Conservation (phyloP, 2,888 invertebrate species). For the Drosophila neutralis region DNA sequence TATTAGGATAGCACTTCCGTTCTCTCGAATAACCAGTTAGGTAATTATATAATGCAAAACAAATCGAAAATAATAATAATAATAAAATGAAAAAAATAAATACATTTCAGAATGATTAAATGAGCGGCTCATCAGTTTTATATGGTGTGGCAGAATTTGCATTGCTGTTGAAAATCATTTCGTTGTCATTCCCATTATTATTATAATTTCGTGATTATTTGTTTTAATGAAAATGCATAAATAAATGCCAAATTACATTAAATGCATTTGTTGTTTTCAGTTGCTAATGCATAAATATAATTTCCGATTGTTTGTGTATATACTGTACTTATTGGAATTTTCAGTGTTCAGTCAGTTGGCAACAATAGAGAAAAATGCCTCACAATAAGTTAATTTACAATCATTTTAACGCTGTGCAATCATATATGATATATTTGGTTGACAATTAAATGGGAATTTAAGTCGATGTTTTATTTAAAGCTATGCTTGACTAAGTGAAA, state of each 20-base stretch:
- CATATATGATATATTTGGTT: constrained; percentile 15
- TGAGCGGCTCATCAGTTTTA: constrained; percentile 42
- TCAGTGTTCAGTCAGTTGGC: constrained; percentile 40
- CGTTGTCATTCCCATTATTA: constrained; percentile 64
- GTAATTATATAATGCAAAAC: constrained; percentile 33
- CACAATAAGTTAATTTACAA: constrained; percentile 69
- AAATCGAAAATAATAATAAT: constrained; percentile 1
- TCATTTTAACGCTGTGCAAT: constrained; percentile 44
- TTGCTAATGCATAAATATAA: constrained; percentile 59
- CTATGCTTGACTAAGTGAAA: not conserved
- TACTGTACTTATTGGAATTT: constrained; percentile 40
- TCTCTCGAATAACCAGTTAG: not conserved
- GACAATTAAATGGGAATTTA: constrained; percentile 23
- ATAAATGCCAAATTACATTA: constrained; percentile 78
- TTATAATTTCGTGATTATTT: constrained; percentile 73
- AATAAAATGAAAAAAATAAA: constrained; percentile 10
- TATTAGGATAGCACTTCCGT: constrained; percentile 39
- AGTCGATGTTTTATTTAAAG: constrained; percentile 6
- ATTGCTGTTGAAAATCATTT: constrained; percentile 50
- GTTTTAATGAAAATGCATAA: constrained; percentile 76
- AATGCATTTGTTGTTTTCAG: constrained; percentile 58
- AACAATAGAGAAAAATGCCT: constrained; percentile 44
- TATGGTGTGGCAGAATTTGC: constrained; percentile 37
- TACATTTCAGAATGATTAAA: constrained; percentile 48
- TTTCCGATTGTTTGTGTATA: constrained; percentile 55